A percentile compares a stretch with the other conserved stretches of the same genome.
These are phyloP conservation scores for Actias luna DNA, from an alignment of 2,888 invertebrate species.

Conservation along the genomic window DNA sequence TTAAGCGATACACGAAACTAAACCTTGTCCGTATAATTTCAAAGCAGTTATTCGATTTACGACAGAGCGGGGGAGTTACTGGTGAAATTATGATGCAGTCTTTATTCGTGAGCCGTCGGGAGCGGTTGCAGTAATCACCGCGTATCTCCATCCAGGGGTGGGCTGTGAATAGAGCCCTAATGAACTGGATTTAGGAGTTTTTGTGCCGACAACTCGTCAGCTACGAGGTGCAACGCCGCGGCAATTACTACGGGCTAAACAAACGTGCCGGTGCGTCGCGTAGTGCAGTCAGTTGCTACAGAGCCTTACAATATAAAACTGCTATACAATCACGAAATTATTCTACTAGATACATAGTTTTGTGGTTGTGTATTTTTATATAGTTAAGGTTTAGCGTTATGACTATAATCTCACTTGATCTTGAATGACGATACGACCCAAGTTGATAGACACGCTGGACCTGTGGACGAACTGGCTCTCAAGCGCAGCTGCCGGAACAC, in stretches of 20 bases:
- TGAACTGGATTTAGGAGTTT: conserved; percentile 83
- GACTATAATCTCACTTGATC: too few relatives aligned
- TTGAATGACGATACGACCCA: too few relatives aligned
- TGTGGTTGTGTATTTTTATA: neutral
- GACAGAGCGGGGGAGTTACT: conserved; percentile 68
- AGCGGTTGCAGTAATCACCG: conserved; percentile 82
- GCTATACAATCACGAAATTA: conserved; percentile 36
- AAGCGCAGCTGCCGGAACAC: too few relatives aligned
- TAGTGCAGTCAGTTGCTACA: conserved; percentile 39
- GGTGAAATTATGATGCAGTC: conserved; percentile 82
- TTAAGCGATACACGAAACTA: conserved; percentile 47
- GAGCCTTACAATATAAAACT: conserved; percentile 57
- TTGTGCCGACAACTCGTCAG: conserved; percentile 78
- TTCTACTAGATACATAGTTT: conserved; percentile 39
- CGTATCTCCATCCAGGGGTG: conserved; percentile 81
- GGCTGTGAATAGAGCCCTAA: conserved; percentile 80
- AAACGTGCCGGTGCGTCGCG: conserved; percentile 50
- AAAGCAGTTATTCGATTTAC: conserved; percentile 58
- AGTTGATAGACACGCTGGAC: too few relatives aligned
- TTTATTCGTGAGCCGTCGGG: conserved; percentile 82
- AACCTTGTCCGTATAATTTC: conserved; percentile 53
- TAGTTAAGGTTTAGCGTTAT: too few relatives aligned
- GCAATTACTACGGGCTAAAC: conserved; percentile 79
- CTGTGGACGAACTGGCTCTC: too few relatives aligned
- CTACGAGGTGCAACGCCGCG: conserved; percentile 74